Base-by-base conservation (phyloP, 1,140 invertebrate genomes). In the Aphaenogaster floridana region DNA sequence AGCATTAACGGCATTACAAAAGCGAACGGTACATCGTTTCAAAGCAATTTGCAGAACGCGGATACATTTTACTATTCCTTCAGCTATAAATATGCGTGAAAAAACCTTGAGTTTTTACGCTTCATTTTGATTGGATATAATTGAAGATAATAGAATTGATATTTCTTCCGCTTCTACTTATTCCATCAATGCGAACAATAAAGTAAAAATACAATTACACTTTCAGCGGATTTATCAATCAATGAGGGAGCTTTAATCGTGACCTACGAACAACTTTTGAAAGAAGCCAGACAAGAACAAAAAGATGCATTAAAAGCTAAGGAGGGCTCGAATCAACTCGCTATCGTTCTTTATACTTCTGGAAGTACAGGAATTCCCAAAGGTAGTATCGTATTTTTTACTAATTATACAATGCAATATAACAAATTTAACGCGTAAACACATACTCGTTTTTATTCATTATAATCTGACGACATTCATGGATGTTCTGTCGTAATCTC, bases 331-430 rank as follows among this genome's bases (percentile, higher is more conserved):
- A 95, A 96, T 83, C 95, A 96, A 90, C 95, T 97, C 8, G 98
- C 97, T 9, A 97, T 98, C 17, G 97, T 99, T 57, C 96, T 99
- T 5, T 99, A 99, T 92, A 99, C 98, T 66, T 99, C 98, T 66
- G 98, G 99, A 54, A 99, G 98, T 93, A 99, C 98, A 11, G 99
- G 98, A 63, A 96, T 98, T 59, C 98, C 98, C 3, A 99, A 99
- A 97, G 98, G 98, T 96, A 72, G 64, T 15, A 63, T 3, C 3
- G 11, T 5, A 71, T 48, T 57, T 72, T 15, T 0, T 80, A 9
- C 9, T 50, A 81, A 81, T 59, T 48, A 45, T 57, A 11, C 6
- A 9, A 4, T 34, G 34, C 42, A 11, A 17, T 6, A 1, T 80
- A 39, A 42, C 54, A 48, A 72, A 48, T 34, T 42, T 39, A 71